Conservation (phyloP, 2,888 invertebrate genomes). For the Agrochola lota region DNA sequence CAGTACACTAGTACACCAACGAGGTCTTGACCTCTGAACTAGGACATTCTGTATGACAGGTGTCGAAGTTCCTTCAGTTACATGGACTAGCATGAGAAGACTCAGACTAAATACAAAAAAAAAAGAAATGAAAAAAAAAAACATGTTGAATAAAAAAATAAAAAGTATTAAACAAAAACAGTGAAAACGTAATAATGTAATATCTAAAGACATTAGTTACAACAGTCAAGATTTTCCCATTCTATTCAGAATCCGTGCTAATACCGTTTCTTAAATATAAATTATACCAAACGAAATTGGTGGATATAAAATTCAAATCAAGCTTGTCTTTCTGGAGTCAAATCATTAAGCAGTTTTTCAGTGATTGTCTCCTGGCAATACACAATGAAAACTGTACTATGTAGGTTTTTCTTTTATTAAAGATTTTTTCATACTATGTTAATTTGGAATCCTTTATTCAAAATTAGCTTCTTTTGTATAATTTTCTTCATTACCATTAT, state of each 20-base stretch:
- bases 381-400: conserved; percentile 40
- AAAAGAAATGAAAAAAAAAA: too few species aligned
- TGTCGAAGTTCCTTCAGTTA: too few species aligned
- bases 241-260: conserved; percentile 33
- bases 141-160: too few species aligned
- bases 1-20: too few species aligned
- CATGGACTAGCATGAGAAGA: too few species aligned
- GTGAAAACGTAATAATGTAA: not conserved
- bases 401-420: conserved; percentile 33
- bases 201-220: conserved; percentile 34
- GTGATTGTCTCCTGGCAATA: conserved; percentile 58
- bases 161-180: too few species aligned
- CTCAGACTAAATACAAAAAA: too few species aligned
- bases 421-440: conserved; percentile 47
- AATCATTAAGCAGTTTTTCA: conserved; percentile 70
- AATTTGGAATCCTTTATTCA: conserved; percentile 58
- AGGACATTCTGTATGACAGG: too few species aligned
- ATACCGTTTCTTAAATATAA: conserved; percentile 48
- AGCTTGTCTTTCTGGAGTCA: conserved; percentile 49
- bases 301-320: conserved; percentile 66
- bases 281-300: conserved; percentile 53
- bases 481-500: conserved; percentile 45
- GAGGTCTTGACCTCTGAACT: too few species aligned
- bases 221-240: conserved; percentile 14
- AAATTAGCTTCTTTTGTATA: conserved; percentile 46